A percentile compares a stretch with the other conserved stretches of the same genome.
Conservation (phyloP, 2,113 vertebrate species). For the Pluvianellus socialis region DNA sequence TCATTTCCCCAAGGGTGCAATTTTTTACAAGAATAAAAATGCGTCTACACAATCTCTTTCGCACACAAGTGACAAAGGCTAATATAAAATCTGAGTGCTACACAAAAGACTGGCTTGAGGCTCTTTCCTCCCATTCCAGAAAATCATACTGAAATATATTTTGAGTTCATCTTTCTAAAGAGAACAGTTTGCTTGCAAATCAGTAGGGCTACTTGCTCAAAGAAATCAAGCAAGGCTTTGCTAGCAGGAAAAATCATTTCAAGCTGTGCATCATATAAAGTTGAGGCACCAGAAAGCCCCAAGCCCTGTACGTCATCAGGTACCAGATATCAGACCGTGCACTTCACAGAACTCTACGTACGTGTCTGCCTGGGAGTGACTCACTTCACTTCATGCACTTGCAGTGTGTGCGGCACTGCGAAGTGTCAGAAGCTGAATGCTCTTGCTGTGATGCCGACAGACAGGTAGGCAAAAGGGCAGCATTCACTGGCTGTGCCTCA, state of each 20-base stretch:
- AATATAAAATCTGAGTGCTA: neutral
- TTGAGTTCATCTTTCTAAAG: neutral
- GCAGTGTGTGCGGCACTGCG: neutral
- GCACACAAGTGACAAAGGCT: neutral
- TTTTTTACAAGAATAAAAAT: neutral
- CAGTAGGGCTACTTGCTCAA: neutral
- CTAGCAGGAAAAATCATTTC: neutral
- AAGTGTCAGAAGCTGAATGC: neutral
- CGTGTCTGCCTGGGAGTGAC: neutral
- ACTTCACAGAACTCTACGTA: neutral
- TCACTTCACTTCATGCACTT: neutral
- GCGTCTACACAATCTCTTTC: neutral
- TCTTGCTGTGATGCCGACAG: neutral
- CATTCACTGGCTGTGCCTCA: neutral
- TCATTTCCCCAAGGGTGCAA: neutral
- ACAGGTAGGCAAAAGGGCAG: neutral
- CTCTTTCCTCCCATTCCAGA: neutral
- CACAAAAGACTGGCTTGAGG: neutral
- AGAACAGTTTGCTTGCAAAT: neutral
- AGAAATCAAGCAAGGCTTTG: neutral
- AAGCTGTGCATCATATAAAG: neutral
- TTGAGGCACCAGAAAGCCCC: too few species aligned
- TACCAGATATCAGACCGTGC: neutral
- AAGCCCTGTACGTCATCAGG: neutral
- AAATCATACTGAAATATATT: neutral